Evolutionary conservation across 2,113 vertebrate genomes (phyloP), one percentile per base, ranked within the genome.

Genomic region (Xiphias gladius): DNA sequence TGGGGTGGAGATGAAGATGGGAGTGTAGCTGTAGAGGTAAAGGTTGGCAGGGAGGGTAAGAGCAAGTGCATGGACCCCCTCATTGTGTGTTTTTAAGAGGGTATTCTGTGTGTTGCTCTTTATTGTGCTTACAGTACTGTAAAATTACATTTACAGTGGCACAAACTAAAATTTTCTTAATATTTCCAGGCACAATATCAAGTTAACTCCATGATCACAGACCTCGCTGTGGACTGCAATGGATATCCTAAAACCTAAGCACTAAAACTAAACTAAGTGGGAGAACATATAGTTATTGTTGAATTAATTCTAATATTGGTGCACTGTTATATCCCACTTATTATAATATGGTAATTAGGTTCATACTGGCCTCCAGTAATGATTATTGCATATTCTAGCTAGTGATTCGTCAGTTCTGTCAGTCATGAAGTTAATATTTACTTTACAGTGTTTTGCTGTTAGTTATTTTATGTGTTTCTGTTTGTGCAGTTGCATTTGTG

Each of bases 361-460:
- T 10, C 39, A 17, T 24, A 54, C 54, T 59, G 46, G 32, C 58
- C 37, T 22, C 20, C 46, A 63, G 39, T 80, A 73, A 61, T 74
- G 17, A 46, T 46, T 10, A 76, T 57, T 67, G 32, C 54, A 67
- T 37, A n/a, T 64, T 63, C 32, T 2, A 8, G 41, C 2, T 54
- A 0, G 57, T 37, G 55, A 67, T 68, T 59, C 35, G 55, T 67
- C 32, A 35, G 22, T 26, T 26, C 41, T 83, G 14, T 71, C 59
- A 35, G 26, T 37, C 43, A 52, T 55, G 32, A 46, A 30, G 5
- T 61, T 63, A 70, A 54, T 61, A 55, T 88, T 68, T 66, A 41
- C 63, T 41, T 39, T 5, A 19, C 43, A 74, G 58, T 32, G 52
- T 83, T 74, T 35, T 48, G 24, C 11, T 11, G 39, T 5, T 19